Evolutionary conservation across 2,888 invertebrate species (phyloP).

Genomic region (Campaea margaritaria): DNA sequence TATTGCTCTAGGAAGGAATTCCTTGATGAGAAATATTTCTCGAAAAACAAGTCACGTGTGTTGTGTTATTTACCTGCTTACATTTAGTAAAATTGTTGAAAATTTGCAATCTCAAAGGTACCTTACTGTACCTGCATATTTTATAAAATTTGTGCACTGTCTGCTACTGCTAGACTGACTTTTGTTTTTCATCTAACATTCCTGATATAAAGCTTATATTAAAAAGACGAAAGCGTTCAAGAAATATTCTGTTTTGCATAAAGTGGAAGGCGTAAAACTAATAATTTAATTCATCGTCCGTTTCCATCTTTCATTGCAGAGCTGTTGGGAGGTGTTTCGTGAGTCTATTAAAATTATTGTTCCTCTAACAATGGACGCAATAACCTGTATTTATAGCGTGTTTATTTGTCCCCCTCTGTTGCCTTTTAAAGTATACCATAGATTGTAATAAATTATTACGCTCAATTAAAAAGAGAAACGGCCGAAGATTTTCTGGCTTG

Average conservation of each 20-base stretch:
- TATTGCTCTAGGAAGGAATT: constrained; percentile 57
- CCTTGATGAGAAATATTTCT: constrained; percentile 40
- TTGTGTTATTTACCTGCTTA: constrained; percentile 2
- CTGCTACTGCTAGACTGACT: too few species aligned
- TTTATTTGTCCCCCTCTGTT: constrained; percentile 23
- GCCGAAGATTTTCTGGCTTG: constrained; percentile 52
- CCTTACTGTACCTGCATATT: too few species aligned
- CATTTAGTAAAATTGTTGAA: too few species aligned
- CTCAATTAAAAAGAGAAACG: constrained; percentile 60
- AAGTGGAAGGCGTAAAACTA: too few species aligned
- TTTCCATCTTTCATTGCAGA: neutral
- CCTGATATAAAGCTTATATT: too few species aligned
- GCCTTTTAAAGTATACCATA: constrained; percentile 42
- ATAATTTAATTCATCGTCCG: too few species aligned
- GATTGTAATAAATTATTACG: constrained; percentile 53
- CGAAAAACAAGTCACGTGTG: neutral
- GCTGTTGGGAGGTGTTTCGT: too few species aligned
- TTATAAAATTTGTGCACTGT: too few species aligned
- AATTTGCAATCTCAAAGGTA: too few species aligned
- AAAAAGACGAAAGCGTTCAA: too few species aligned
- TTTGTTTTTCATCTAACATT: too few species aligned
- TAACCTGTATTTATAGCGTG: constrained; percentile 12
- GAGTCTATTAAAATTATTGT: neutral
- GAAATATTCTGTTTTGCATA: neutral
- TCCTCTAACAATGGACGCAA: neutral